Evolutionary conservation across 2,888 invertebrate genomes (phyloP).

Genomic region (Noctua janthina): DNA sequence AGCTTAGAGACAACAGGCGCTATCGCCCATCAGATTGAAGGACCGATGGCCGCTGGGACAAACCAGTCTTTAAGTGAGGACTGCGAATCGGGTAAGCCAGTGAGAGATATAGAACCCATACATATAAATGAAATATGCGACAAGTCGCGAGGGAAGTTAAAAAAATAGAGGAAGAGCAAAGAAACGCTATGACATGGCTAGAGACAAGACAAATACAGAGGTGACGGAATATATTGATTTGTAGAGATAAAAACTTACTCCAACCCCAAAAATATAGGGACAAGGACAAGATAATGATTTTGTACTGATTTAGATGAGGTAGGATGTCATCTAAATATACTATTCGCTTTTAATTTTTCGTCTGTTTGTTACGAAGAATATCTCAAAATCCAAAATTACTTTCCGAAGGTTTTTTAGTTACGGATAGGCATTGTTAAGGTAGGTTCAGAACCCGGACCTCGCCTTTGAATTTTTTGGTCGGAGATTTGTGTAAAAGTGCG

Average conservation of each 20-base stretch:
- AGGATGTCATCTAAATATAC: background rate
- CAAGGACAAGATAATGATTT: background rate
- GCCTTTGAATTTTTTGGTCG: no score
- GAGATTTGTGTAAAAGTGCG: background rate
- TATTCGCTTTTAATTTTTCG: background rate
- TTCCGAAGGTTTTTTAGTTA: background rate
- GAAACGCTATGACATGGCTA: background rate
- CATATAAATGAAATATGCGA: slow-evolving; percentile 12
- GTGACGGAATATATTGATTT: background rate
- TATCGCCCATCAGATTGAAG: slow-evolving; percentile 32
- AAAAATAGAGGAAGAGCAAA: background rate
- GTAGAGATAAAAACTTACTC: background rate
- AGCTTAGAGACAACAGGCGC: slow-evolving; percentile 21
- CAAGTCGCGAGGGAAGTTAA: background rate
- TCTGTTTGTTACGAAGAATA: background rate
- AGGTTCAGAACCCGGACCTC: background rate
- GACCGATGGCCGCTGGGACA: slow-evolving; percentile 31
- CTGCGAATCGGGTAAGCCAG: slow-evolving; percentile 12
- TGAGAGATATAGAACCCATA: background rate
- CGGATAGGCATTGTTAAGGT: background rate
- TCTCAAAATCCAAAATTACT: background rate
- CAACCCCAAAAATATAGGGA: background rate
- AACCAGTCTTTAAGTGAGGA: slow-evolving; percentile 33
- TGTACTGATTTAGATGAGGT: background rate
- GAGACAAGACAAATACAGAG: background rate